Base-by-base conservation (phyloP, 2,113 vertebrate genomes). In the Antennarius striatus region DNA sequence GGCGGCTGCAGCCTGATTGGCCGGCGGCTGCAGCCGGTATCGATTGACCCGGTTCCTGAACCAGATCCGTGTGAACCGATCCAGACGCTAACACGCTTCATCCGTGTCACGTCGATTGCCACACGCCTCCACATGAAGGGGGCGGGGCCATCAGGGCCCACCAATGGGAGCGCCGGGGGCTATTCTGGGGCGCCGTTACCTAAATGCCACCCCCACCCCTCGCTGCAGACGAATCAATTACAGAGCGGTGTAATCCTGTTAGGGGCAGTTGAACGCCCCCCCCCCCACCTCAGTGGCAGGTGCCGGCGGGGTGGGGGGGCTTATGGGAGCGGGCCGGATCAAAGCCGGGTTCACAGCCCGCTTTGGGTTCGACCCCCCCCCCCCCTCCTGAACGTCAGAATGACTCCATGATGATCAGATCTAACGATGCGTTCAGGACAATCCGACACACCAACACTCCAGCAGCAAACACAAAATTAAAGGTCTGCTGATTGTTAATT, bases 201-300 rank as follows among this genome's bases (percentile, higher is more conserved):
- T 63, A 40, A 40, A 40, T 3, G 39, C 39, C 3, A 3, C 39
- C 39, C 39, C 39, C 39, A 10, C 75, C 82, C 80, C 63, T 74
- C 78, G 49, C 84, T 58, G 78, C 82, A 76, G 76, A 86, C 56
- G 82, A 82, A 85, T 89, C 82, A 75, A 87, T 87, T 84, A 80
- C 83, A 86, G 87, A 84, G 79, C 76, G 63, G 63, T 1, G 4
- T 86, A 84, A 87, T 84, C 87, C 85, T 77, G 81, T 87, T 84
- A 84, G 80, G 30, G 69, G 56, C 13, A 16, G 15, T 56, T 80
- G 79, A 74, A 81, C 81, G 82, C 55, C 67, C 72, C 80, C 71
- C 84, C 74, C 80, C 15, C 60, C 59, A 22, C 22, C 22, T 22
- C 22, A 2, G 22, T 81, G 75, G 84, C 84, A 86, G 86, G 81